phyloP scores from a whole-genome alignment of 2,888 invertebrate species.

The Drosophila cracens region DNA sequence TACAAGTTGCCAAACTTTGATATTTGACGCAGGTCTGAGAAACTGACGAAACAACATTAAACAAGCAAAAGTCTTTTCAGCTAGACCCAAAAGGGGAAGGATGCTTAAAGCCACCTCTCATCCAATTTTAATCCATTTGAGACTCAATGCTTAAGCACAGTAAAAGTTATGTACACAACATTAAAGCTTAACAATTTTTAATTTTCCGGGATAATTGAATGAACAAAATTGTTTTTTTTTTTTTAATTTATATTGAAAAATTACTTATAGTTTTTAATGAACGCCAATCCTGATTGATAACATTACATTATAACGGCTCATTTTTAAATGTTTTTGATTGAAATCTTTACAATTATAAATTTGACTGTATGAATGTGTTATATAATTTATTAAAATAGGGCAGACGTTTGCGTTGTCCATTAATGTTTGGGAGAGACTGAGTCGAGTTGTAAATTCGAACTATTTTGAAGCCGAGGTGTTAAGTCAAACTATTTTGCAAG shows the following conservation, averaged over 20 bases:
- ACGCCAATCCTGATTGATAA: too few relatives aligned
- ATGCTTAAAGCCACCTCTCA: not conserved
- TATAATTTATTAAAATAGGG: too few relatives aligned
- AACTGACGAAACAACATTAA: not conserved
- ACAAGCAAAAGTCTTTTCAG: not conserved
- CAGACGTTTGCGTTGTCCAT: not conserved
- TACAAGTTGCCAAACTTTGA: conserved; percentile 31
- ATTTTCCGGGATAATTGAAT: not conserved
- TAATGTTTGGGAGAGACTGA: not conserved
- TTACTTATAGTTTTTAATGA: too few relatives aligned
- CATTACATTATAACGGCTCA: too few relatives aligned
- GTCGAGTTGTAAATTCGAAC: too few relatives aligned
- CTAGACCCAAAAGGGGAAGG: not conserved
- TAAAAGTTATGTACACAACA: not conserved
- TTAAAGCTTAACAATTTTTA: not conserved
- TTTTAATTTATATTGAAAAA: too few relatives aligned
- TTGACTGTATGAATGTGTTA: too few relatives aligned
- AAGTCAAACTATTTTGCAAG: too few relatives aligned
- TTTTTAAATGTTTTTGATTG: too few relatives aligned
- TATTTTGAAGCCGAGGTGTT: too few relatives aligned
- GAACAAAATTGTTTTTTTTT: too few relatives aligned
- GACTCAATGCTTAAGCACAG: not conserved
- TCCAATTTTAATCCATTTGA: not conserved
- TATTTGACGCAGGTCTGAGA: conserved; percentile 18
- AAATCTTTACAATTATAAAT: too few relatives aligned